Percentiles rank a stretch among this genome's conserved stretches.
phyloP scores from a whole-genome alignment of 2,888 invertebrate genomes.

The Leucozona laternaria region DNA sequence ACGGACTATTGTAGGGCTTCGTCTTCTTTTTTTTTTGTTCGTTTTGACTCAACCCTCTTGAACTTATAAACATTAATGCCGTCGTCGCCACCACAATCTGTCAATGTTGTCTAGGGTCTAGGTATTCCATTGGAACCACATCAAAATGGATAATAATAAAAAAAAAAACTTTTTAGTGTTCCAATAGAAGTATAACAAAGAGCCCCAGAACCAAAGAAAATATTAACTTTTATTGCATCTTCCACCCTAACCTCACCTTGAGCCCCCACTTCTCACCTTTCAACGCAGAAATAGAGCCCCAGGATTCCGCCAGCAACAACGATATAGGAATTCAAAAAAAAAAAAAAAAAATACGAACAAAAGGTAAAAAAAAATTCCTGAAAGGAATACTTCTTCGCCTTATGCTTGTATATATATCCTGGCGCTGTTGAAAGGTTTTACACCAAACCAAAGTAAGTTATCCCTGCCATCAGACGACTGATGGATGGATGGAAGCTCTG shows the following conservation, averaged over 20 bases:
- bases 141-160: slow-evolving; percentile 42
- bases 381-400: slow-evolving; percentile 28
- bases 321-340: background rate
- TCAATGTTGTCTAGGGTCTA: slow-evolving; percentile 34
- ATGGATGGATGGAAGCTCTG: slow-evolving; percentile 27
- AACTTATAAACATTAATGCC: slow-evolving; percentile 20
- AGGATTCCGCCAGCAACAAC: background rate
- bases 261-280: slow-evolving; percentile 33
- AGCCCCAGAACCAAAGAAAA: slow-evolving; percentile 65
- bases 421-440: slow-evolving; percentile 67
- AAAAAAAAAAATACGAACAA: background rate
- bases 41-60: background rate
- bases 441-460: slow-evolving; percentile 66
- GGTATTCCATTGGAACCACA: slow-evolving; percentile 66
- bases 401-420: slow-evolving; percentile 26
- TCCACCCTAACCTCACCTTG: slow-evolving; percentile 44
- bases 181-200: slow-evolving; percentile 53
- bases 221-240: slow-evolving; percentile 70
- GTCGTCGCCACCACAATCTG: slow-evolving; percentile 50
- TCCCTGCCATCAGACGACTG: slow-evolving; percentile 55
- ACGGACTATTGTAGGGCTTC: slow-evolving; percentile 26
- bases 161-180: slow-evolving; percentile 57
- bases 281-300: slow-evolving; percentile 10
- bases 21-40: background rate
- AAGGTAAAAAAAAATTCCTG: slow-evolving; percentile 36